These are phyloP conservation scores for Drosophila albomicans DNA, from an alignment of 1,140 invertebrate genomes.

Conservation along the genomic window DNA sequence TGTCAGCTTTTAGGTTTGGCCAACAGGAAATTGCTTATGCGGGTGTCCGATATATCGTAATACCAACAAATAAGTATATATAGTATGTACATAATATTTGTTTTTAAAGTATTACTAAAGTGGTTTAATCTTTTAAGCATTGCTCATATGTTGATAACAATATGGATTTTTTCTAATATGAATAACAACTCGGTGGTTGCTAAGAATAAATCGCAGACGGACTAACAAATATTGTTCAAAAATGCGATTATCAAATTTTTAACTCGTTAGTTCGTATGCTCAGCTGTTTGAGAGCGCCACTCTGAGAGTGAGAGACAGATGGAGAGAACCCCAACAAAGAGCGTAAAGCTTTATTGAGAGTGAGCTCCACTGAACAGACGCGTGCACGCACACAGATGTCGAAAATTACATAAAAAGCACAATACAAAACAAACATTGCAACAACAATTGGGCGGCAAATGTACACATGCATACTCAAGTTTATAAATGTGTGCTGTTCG, in stretches of 20 bases:
- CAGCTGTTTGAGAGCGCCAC: constrained; percentile 7
- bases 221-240: background rate
- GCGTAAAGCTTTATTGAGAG: constrained; percentile 31
- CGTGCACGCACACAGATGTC: constrained; percentile 19
- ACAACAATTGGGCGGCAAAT: constrained; percentile 35
- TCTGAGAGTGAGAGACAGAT: constrained; percentile 2
- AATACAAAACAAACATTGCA: constrained; percentile 67
- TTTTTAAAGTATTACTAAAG: background rate
- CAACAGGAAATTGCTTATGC: constrained; percentile 8
- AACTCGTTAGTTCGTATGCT: constrained; percentile 4
- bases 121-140: background rate
- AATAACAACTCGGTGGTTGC: background rate
- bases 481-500: background rate
- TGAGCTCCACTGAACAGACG: constrained; percentile 12
- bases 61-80: background rate
- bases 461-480: background rate
- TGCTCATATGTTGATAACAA: background rate
- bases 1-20: constrained; percentile 11
- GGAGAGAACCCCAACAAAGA: background rate
- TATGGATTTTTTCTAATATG: constrained; percentile 17
- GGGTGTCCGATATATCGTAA: background rate
- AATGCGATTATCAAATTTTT: constrained; percentile 10
- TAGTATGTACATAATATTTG: background rate
- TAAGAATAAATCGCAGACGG: background rate
- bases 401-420: constrained; percentile 54